Percentiles rank a stretch among this genome's conserved stretches.
These are phyloP conservation scores for Hydropsyche betteni DNA, from an alignment of 2,888 invertebrate genomes.

Conservation along the genomic window DNA sequence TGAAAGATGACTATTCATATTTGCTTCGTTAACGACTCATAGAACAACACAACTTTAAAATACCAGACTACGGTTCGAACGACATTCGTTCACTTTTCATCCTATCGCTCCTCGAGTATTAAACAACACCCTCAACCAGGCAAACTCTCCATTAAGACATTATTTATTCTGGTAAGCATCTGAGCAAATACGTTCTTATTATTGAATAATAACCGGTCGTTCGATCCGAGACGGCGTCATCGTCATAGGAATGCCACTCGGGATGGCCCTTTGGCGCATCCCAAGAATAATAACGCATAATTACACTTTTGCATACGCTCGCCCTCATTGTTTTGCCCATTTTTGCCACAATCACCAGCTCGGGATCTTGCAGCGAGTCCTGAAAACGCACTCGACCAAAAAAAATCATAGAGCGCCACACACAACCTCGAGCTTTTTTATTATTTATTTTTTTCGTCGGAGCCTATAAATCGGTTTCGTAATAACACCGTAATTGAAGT, in stretches of 20 bases:
- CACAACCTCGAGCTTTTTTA: background rate
- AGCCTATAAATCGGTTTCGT: slow-evolving; percentile 2
- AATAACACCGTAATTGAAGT: slow-evolving; percentile 16
- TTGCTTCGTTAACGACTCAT: too few relatives aligned
- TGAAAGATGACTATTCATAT: too few relatives aligned
- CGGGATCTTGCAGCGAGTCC: slow-evolving; percentile 1
- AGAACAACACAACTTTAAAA: too few relatives aligned
- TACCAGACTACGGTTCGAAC: too few relatives aligned
- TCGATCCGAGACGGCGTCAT: background rate
- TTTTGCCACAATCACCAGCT: slow-evolving; percentile 5
- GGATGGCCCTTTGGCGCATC: slow-evolving; percentile 22
- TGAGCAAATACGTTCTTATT: slow-evolving; percentile 35
- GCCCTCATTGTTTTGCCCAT: slow-evolving; percentile 19
- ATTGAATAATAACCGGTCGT: slow-evolving; percentile 25
- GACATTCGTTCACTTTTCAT: background rate
- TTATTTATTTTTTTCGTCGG: background rate
- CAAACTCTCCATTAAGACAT: slow-evolving; percentile 33
- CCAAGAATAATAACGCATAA: slow-evolving; percentile 26
- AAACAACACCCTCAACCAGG: slow-evolving; percentile 2
- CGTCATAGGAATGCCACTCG: slow-evolving; percentile 7
- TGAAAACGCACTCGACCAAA: background rate
- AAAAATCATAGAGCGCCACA: background rate
- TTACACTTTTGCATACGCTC: slow-evolving; percentile 25
- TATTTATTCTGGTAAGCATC: slow-evolving; percentile 35
- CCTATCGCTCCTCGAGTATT: slow-evolving; percentile 4